Conservation (phyloP, 2,888 invertebrate genomes). For the Adelognathus sp. region DNA sequence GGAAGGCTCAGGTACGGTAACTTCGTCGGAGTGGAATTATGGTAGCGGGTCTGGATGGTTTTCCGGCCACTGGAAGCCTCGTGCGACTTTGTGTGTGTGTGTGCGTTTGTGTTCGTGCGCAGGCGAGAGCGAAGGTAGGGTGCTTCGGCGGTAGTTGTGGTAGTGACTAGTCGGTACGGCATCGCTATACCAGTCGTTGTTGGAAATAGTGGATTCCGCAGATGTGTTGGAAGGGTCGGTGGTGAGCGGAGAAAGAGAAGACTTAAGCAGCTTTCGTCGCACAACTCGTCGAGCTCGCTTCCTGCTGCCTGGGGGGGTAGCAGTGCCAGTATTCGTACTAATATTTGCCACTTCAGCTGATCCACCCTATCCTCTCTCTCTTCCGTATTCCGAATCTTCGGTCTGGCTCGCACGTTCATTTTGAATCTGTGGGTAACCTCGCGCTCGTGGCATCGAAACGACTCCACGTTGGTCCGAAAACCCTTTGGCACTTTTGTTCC, state of each 20-base stretch:
- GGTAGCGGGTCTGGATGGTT: constrained; percentile 66
- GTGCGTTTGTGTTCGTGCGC: neutral
- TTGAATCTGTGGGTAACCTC: constrained; percentile 30
- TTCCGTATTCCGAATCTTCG: constrained; percentile 39
- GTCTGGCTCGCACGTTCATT: constrained; percentile 44
- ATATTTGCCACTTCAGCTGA: constrained; percentile 80
- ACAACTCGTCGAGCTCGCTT: constrained; percentile 72
- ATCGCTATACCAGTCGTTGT: constrained; percentile 1
- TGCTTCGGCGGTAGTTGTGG: neutral
- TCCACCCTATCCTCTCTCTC: constrained; percentile 64
- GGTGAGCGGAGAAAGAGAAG: constrained; percentile 53
- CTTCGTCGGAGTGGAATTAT: constrained; percentile 70
- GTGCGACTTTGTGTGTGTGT: constrained; percentile 17
- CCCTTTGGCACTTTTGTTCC: neutral
- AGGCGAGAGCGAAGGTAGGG: constrained; percentile 8
- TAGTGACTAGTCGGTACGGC: neutral
- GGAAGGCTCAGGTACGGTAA: constrained; percentile 65
- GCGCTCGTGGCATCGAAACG: neutral
- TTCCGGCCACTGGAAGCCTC: constrained; percentile 56
- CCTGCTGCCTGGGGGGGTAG: constrained; percentile 39
- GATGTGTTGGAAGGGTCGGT: constrained; percentile 16
- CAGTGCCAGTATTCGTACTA: constrained; percentile 79
- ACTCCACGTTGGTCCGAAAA: constrained; percentile 9
- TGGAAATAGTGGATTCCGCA: neutral
- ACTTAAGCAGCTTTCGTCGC: constrained; percentile 80